These are phyloP conservation scores for Bradypodion pumilum DNA, from an alignment of 2,797 vertebrate genomes.

Conservation along the genomic window DNA sequence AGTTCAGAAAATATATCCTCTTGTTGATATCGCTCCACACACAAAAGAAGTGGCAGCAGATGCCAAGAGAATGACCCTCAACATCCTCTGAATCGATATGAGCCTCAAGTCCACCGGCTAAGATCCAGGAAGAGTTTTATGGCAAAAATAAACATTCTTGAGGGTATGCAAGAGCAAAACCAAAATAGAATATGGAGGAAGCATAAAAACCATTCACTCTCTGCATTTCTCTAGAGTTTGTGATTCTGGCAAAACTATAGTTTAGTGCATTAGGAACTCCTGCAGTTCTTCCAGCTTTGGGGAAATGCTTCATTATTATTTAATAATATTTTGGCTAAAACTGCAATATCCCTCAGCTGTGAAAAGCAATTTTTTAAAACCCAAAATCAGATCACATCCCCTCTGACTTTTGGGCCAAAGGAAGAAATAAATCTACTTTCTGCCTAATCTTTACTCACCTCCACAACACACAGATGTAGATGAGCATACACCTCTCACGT, in stretches of 20 bases:
- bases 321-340: constrained; percentile 11
- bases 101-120: no score
- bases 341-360: constrained; percentile 21
- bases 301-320: constrained; percentile 36
- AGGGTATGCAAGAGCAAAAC: no score
- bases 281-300: constrained; percentile 39
- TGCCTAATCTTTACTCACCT: background rate
- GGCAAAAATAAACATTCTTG: no score
- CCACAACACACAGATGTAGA: background rate
- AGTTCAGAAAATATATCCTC: no score
- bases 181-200: no score
- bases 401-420: background rate
- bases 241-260: constrained; percentile 10
- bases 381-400: background rate
- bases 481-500: background rate
- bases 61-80: no score
- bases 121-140: no score
- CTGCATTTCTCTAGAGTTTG: accelerated
- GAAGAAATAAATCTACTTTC: constrained; percentile 15
- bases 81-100: no score
- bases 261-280: constrained; percentile 25
- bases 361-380: constrained; percentile 7
- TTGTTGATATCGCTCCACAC: no score
- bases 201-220: constrained; percentile 12
- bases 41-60: no score